Conservation (phyloP, 2,888 invertebrate genomes). For the Cactoblastis cactorum region DNA sequence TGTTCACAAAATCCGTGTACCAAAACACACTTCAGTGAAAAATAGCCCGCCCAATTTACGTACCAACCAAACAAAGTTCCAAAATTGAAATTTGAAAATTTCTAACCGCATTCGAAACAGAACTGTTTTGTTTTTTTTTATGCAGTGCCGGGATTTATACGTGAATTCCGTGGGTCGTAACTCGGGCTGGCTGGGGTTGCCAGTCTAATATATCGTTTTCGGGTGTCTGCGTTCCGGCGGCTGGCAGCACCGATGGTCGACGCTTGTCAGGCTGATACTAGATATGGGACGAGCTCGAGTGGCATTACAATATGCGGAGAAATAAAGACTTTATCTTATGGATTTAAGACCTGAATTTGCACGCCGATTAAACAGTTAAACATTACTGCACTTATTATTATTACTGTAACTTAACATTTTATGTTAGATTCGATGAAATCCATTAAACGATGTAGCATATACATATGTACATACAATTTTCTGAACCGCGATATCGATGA, state of each 20-base stretch:
- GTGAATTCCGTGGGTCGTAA: conserved; percentile 1
- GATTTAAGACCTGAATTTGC: too few relatives aligned
- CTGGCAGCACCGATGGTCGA: not conserved
- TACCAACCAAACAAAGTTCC: not conserved
- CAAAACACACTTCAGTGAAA: not conserved
- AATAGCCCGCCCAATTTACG: not conserved
- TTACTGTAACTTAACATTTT: too few relatives aligned
- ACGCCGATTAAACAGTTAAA: too few relatives aligned
- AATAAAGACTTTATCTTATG: too few relatives aligned
- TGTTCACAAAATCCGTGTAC: not conserved
- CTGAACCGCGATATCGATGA: too few relatives aligned
- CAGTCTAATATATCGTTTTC: conserved; percentile 9
- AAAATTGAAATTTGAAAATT: conserved; percentile 1
- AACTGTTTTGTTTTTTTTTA: not conserved
- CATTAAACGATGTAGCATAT: too few relatives aligned
- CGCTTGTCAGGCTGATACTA: not conserved
- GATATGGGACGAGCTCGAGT: not conserved
- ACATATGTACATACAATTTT: too few relatives aligned
- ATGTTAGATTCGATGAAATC: too few relatives aligned
- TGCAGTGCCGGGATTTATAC: not conserved
- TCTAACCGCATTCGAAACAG: not conserved
- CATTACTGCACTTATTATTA: too few relatives aligned
- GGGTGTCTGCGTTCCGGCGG: conserved; percentile 7
- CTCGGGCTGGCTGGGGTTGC: not conserved
- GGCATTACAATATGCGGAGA: not conserved